These are phyloP conservation scores for Hozukius guyotensis DNA, from an alignment of 2,797 vertebrate species.

Conservation along the genomic window DNA sequence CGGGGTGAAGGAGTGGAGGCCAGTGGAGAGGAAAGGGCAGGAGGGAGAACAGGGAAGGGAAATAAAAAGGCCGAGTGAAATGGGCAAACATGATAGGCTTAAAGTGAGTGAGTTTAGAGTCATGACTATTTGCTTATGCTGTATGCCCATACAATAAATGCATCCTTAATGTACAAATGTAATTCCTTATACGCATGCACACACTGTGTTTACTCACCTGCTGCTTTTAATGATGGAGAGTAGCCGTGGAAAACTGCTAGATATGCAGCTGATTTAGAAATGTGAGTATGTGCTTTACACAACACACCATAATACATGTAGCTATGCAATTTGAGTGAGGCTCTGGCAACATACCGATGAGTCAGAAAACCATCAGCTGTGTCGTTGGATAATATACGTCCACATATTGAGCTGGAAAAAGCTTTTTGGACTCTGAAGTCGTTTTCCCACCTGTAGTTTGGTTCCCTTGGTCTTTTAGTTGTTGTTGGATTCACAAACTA, in stretches of 20 bases:
- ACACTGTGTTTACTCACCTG: conserved; percentile 2
- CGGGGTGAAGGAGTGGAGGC: background rate
- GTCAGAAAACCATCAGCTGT: background rate
- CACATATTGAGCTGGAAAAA: background rate
- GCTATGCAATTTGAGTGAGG: background rate
- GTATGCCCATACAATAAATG: conserved; percentile 10
- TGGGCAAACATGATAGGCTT: conserved; percentile 26
- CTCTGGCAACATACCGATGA: conserved; percentile 4
- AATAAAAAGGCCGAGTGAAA: conserved; percentile 27
- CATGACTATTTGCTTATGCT: conserved; percentile 16
- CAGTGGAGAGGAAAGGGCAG: conserved; percentile 9
- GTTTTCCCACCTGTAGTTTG: background rate
- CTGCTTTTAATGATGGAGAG: conserved; percentile 29
- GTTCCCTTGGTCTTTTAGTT: background rate
- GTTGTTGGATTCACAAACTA: background rate
- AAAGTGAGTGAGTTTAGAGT: conserved; percentile 8
- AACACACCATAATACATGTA: background rate
- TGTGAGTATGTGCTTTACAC: conserved; percentile 6
- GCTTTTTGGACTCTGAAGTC: background rate
- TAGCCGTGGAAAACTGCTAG: background rate
- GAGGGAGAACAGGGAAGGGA: background rate
- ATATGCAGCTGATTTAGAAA: conserved; percentile 11
- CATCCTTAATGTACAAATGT: conserved; percentile 7
- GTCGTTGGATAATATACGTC: background rate
- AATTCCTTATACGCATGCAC: conserved; percentile 3